Evolutionary conservation across 2,888 invertebrate genomes (phyloP).

Genomic region (Myopa testacea): DNA sequence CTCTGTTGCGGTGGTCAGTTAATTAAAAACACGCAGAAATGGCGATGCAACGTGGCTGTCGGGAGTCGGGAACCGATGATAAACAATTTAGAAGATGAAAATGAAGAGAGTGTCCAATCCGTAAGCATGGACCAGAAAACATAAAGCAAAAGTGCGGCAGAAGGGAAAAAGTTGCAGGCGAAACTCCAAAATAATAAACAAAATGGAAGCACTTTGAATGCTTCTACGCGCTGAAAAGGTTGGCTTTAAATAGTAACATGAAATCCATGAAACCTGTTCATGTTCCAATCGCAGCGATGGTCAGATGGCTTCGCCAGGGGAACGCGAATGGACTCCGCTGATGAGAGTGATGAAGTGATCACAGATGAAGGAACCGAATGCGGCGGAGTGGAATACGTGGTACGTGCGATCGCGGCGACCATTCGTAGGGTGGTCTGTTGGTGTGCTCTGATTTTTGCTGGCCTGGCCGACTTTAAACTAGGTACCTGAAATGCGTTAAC

Average conservation of each 20-base stretch:
- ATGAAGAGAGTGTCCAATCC: background rate
- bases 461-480: background rate
- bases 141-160: background rate
- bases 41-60: background rate
- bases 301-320: no score
- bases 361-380: no score
- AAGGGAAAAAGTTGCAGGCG: background rate
- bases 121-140: background rate
- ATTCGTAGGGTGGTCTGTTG: background rate
- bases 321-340: no score
- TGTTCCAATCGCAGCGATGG: no score
- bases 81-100: constrained; percentile 18
- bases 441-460: background rate
- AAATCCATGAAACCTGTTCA: no score
- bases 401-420: no score
- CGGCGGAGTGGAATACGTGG: no score
- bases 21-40: no score
- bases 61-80: constrained; percentile 19
- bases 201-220: background rate
- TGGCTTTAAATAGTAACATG: no score
- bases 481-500: background rate
- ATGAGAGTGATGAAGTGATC: no score
- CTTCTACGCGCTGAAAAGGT: no score
- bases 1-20: no score
- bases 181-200: background rate